Base-by-base conservation (phyloP, 2,113 vertebrate species). In the Neopipo cinnamomea region DNA sequence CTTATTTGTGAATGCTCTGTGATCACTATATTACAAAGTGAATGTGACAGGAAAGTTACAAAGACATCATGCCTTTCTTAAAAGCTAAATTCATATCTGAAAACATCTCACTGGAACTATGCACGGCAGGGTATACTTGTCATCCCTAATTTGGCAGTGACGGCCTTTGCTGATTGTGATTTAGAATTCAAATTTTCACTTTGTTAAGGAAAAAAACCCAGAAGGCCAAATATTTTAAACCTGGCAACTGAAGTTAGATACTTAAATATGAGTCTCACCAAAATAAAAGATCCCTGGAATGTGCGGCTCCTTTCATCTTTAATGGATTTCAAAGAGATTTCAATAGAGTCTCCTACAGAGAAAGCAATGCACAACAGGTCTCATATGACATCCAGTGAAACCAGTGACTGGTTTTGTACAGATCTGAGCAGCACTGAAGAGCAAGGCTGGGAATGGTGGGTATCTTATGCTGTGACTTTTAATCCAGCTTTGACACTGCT, bases 121-220 rank as follows among this genome's bases (percentile, higher is more conserved):
- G 71, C 55, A 91, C 52, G 58, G 72, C 3, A 2, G 81, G 37
- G 39, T 80, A 80, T 49, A 93, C 67, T 62, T 94, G 78, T 63
- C 84, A 82, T 49, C 81, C 41, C 35, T 85, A 59, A 91, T 95
- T 96, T 94, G 46, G 74, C 25, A 88, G 71, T 30, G 58, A 72
- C 0, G 7, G 71, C 39, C 63, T 93, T 89, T 50, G 20, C 28
- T 75, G 50, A 85, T 55, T 73, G 58, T 44, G 62, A 73, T 79
- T 95, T 80, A 76, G 81, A 87, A 97, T 89, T 75, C 62, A 86
- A 55, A 85, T 72, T 42, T 76, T 87, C 49, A 37, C 46, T 85
- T 95, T 65, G 35, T 55, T 81, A 92, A 58, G 28, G 20, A 10
- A 12, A 46, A 56, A 62, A 52, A 62, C 52, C 42, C 88, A 56